Base-by-base conservation (phyloP, 2,797 vertebrate genomes). In the Nothura maculosa region DNA sequence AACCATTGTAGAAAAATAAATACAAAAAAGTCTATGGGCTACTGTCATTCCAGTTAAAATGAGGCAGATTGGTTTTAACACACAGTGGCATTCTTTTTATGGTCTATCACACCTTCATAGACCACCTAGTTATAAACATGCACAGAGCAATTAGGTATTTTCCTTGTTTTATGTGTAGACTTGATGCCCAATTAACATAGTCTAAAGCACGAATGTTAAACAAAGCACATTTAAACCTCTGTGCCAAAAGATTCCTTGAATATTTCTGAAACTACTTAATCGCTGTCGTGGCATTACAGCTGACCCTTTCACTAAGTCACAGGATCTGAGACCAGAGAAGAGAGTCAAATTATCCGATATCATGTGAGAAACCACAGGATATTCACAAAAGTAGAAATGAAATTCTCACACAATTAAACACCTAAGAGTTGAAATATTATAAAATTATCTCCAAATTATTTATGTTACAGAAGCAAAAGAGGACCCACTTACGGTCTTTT, bases 21-120 rank as follows among this genome's bases (percentile, higher is more conserved):
- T 14, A 28, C 4, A 36, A 50, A 25, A 50, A 68, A 93, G 88
- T 47, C 36, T 84, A 61, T 68, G 78, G 88, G 70, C 64, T 55
- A 93, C 34, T 81, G 58, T 92, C 57, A 78, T 61, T 58, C 30
- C 63, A 89, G 90, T 91, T 94, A 96, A 96, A 91, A 93, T 47
- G 57, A 93, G 66, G 61, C 82, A 95, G 81, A 95, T 81, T 96
- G 81, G 42, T 57, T 97, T 97, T 91, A 95, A 64, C 74, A 94
- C 42, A 82, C 70, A 67, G 28, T 73, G 68, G n/a, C 80, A 69
- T 92, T 92, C 72, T 89, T 97, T 96, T 96, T 96, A 97, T 83
- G 82, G 61, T 89, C 92, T 95, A 68, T 79, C 40, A 77, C 61
- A 90, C 90, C 70, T 93, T 97, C 91, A 72, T 36, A 95, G 83